phyloP scores from a whole-genome alignment of 2,888 invertebrate genomes.

The Hirudinaria manillensis region DNA sequence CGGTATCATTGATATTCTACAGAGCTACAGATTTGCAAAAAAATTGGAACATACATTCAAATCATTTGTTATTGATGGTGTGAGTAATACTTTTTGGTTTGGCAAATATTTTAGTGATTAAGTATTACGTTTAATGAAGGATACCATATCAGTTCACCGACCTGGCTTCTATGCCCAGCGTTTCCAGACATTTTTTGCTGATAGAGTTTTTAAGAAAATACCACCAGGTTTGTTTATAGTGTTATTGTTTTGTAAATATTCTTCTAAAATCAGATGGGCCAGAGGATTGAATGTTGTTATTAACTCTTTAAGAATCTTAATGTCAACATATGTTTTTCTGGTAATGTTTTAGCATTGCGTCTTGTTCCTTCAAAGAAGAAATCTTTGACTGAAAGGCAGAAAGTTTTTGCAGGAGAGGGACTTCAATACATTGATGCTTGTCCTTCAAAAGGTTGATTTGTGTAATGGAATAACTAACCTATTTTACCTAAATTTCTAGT shows the following conservation, averaged over 20 bases:
- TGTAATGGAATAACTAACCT: no score
- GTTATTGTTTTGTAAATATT: not conserved
- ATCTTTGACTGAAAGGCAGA: conserved; percentile 30
- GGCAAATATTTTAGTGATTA: not conserved
- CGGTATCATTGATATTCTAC: conserved; percentile 96
- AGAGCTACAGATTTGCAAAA: conserved; percentile 92
- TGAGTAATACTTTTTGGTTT: conserved; percentile 39
- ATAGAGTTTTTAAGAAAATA: conserved; percentile 70
- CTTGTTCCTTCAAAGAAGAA: conserved; percentile 93
- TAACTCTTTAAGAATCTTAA: not conserved
- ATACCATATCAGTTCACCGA: conserved; percentile 75
- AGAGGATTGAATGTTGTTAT: not conserved
- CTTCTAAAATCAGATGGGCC: not conserved
- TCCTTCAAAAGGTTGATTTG: not conserved
- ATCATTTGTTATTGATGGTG: conserved; percentile 85
- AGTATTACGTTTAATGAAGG: conserved; percentile 19
- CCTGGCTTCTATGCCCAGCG: conserved; percentile 96
- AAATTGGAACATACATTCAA: conserved; percentile 98
- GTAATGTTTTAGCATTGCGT: conserved; percentile 68
- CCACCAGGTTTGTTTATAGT: conserved; percentile 25
- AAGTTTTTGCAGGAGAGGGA: conserved; percentile 32
- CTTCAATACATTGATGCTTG: conserved; percentile 1
- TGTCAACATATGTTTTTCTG: not conserved
- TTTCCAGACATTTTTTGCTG: conserved; percentile 94
- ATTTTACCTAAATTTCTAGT: no score